These are phyloP conservation scores for Anoplolepis gracilipes DNA, from an alignment of 1,140 invertebrate genomes.

Conservation along the genomic window DNA sequence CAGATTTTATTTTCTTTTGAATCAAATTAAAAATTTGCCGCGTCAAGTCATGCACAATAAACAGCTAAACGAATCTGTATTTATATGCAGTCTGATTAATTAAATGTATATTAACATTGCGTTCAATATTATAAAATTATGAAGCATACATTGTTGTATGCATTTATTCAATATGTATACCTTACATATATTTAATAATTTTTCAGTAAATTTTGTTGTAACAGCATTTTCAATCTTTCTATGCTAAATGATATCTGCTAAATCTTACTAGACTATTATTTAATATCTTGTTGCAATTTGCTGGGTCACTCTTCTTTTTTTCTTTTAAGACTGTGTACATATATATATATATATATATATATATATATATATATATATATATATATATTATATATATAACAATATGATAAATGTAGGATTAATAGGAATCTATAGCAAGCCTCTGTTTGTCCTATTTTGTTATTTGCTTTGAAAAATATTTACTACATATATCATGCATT, in stretches of 20 bases:
- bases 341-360: constrained; percentile 50
- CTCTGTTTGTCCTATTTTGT: constrained; percentile 47
- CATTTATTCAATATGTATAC: constrained; percentile 45
- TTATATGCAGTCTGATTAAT: too few species aligned
- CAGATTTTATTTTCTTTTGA: constrained; percentile 59
- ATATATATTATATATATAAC: background rate
- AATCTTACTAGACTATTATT: constrained; percentile 58
- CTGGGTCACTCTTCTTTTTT: constrained; percentile 32
- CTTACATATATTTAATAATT: constrained; percentile 46
- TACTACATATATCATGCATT: constrained; percentile 18
- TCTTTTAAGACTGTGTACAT: constrained; percentile 60
- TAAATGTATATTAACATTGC: constrained; percentile 32
- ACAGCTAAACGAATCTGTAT: too few species aligned
- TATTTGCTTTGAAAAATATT: constrained; percentile 64
- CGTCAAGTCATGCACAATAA: too few species aligned
- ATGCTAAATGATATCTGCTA: constrained; percentile 45
- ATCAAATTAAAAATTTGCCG: too few species aligned
- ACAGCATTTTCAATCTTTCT: constrained; percentile 42
- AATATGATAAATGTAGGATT: constrained; percentile 64
- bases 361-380: constrained; percentile 55
- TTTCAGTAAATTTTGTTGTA: constrained; percentile 32
- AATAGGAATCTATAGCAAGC: constrained; percentile 47
- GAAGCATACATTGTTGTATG: constrained; percentile 11
- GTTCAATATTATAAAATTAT: constrained; percentile 52
- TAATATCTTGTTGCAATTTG: constrained; percentile 37